A percentile compares a stretch with the other conserved stretches of the same genome.
These are phyloP conservation scores for Agelas oroides DNA, from an alignment of 37 sponge, comb jelly and placozoan genomes.

Conservation along the genomic window DNA sequence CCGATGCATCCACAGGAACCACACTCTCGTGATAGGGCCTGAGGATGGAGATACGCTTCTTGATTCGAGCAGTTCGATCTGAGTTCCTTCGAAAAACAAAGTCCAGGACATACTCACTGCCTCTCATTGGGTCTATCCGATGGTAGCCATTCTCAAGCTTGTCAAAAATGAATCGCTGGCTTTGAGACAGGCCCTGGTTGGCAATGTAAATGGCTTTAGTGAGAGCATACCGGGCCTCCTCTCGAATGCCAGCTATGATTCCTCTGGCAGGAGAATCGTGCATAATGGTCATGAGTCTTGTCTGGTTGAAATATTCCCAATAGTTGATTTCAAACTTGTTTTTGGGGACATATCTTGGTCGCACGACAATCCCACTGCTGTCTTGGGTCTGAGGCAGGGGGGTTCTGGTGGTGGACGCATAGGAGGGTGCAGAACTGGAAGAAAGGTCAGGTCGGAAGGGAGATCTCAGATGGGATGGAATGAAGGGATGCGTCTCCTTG, in stretches of 20 bases:
- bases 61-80: constrained; percentile 1
- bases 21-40: constrained; percentile 59
- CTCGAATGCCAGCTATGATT: constrained; percentile 63
- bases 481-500: constrained; percentile 33
- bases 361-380: constrained; percentile 16
- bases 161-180: constrained; percentile 55
- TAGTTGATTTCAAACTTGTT: constrained; percentile 56
- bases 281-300: constrained; percentile 59
- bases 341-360: constrained; percentile 43
- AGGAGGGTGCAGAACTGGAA: not conserved
- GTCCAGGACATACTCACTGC: constrained; percentile 79
- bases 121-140: constrained; percentile 73
- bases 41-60: constrained; percentile 50
- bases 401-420: not conserved
- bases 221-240: constrained; percentile 61
- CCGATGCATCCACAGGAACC: constrained; percentile 32
- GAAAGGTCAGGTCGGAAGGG: not conserved
- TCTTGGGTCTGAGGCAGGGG: not conserved
- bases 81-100: constrained; percentile 53
- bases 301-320: constrained; percentile 88
- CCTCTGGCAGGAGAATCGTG: constrained; percentile 61
- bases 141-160: constrained; percentile 73
- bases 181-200: constrained; percentile 42
- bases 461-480: constrained; percentile 59
- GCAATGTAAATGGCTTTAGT: constrained; percentile 62